phyloP scores from a whole-genome alignment of 2,888 invertebrate genomes.

The Pantelozetes paolii region DNA sequence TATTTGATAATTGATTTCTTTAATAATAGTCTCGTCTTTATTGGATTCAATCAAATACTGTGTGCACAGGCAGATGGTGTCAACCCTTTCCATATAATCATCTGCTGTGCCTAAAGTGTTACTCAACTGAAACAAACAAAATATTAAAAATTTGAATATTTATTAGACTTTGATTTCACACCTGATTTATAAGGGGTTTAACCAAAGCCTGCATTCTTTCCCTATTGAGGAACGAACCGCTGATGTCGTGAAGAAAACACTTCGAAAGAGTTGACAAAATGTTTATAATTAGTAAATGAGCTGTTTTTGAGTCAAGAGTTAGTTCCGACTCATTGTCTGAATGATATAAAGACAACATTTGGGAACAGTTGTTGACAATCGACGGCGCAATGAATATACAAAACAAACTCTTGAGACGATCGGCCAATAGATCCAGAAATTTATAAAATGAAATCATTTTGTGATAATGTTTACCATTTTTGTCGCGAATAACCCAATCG shows the following conservation, averaged over 20 bases:
- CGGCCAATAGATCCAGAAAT: constrained; percentile 58
- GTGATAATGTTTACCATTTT: constrained; percentile 55
- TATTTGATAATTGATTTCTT: constrained; percentile 82
- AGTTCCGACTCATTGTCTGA: constrained; percentile 22
- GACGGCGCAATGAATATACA: constrained; percentile 83
- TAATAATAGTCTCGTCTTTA: constrained; percentile 81
- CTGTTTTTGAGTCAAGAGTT: not conserved
- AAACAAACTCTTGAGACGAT: constrained; percentile 77
- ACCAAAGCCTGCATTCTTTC: constrained; percentile 77
- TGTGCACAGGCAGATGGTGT: constrained; percentile 71
- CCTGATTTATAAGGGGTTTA: constrained; percentile 82
- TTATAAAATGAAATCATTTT: constrained; percentile 45
- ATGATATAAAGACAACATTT: constrained; percentile 46
- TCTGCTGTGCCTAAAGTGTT: constrained; percentile 56
- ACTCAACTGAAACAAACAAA: constrained; percentile 50
- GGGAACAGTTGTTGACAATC: constrained; percentile 68
- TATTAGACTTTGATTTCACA: constrained; percentile 48
- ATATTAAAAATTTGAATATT: constrained; percentile 24
- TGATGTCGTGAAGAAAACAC: constrained; percentile 72
- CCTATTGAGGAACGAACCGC: constrained; percentile 74
- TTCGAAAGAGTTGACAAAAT: constrained; percentile 70
- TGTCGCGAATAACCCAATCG: constrained; percentile 69
- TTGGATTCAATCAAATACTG: constrained; percentile 72
- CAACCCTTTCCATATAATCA: constrained; percentile 60
- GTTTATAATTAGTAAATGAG: constrained; percentile 38